Conservation (phyloP, 2,113 vertebrate genomes). For the Gopherus flavomarginatus region DNA sequence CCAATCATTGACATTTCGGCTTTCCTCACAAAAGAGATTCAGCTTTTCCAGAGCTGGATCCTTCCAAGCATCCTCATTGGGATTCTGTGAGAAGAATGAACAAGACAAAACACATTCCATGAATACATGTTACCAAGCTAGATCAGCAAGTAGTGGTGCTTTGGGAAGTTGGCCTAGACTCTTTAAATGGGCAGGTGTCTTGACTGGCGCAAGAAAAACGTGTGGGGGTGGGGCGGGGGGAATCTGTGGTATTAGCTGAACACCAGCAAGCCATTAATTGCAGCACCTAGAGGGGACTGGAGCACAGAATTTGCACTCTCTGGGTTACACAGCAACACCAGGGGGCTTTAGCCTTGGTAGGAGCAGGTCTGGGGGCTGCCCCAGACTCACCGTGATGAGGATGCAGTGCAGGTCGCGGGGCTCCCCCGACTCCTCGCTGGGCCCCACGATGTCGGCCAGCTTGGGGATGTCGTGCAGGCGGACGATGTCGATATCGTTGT, state of each 20-base stretch:
- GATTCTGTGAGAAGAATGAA: slow-evolving; percentile 81
- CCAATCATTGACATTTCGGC: slow-evolving; percentile 93
- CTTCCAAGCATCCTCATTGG: slow-evolving; percentile 91
- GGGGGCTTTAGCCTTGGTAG: background rate
- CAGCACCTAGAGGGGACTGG: background rate
- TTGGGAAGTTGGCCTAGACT: background rate
- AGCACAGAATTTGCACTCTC: background rate
- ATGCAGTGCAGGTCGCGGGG: slow-evolving; percentile 95
- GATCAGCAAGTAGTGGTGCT: background rate
- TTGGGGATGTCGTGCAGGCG: slow-evolving; percentile 90
- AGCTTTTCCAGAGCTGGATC: slow-evolving; percentile 92
- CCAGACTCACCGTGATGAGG: slow-evolving; percentile 91
- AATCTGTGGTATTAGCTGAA: background rate
- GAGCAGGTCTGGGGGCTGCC: no score
- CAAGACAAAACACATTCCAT: background rate
- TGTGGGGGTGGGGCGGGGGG: no score
- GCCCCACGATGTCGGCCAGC: slow-evolving; percentile 88
- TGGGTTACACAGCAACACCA: background rate
- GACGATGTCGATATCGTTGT: slow-evolving; percentile 97
- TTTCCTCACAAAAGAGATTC: slow-evolving; percentile 92
- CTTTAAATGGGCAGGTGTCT: background rate
- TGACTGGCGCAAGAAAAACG: background rate
- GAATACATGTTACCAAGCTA: background rate
- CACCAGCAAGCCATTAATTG: background rate
- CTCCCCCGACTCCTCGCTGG: slow-evolving; percentile 83